These are phyloP conservation scores for Glomeris maerens DNA, from an alignment of 1,140 invertebrate genomes.

Conservation along the genomic window DNA sequence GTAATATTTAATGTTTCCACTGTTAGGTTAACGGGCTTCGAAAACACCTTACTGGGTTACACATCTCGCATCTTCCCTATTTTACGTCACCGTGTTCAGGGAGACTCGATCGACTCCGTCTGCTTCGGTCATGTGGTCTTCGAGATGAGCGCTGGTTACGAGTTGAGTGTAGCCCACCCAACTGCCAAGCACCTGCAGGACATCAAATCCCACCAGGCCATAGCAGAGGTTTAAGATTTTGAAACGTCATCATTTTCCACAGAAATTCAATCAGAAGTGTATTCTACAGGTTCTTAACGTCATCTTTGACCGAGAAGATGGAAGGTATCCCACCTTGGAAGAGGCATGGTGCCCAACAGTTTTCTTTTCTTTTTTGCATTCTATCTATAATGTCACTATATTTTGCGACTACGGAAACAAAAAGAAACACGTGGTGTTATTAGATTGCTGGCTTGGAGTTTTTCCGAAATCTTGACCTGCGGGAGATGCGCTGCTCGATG, in stretches of 20 bases:
- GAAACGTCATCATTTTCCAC: background rate
- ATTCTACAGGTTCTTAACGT: slow-evolving; percentile 52
- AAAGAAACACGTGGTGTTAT: no score
- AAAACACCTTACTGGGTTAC: slow-evolving; percentile 67
- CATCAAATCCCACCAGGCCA: slow-evolving; percentile 42
- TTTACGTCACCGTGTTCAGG: slow-evolving; percentile 36
- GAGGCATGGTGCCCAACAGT: slow-evolving; percentile 36
- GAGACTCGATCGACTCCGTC: slow-evolving; percentile 51
- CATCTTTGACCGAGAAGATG: slow-evolving; percentile 57
- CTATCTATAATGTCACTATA: no score
- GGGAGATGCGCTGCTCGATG: slow-evolving; percentile 57
- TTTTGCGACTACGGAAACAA: no score
- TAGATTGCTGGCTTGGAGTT: slow-evolving; percentile 55
- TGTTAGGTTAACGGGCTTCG: slow-evolving; percentile 57
- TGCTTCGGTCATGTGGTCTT: slow-evolving; percentile 72
- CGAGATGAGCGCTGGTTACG: slow-evolving; percentile 77
- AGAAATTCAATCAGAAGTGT: slow-evolving; percentile 1
- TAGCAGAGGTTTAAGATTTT: background rate
- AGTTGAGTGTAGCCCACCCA: slow-evolving; percentile 55
- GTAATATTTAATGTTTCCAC: no score
- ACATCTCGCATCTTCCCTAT: slow-evolving; percentile 47
- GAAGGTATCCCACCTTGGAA: slow-evolving; percentile 50
- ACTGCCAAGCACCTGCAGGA: slow-evolving; percentile 53
- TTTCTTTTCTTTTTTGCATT: no score
- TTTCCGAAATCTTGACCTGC: slow-evolving; percentile 70